Evolutionary conservation across 2,888 invertebrate genomes (phyloP), one percentile per base, ranked within the genome.

Genomic region (Sphecodes monilicornis): DNA sequence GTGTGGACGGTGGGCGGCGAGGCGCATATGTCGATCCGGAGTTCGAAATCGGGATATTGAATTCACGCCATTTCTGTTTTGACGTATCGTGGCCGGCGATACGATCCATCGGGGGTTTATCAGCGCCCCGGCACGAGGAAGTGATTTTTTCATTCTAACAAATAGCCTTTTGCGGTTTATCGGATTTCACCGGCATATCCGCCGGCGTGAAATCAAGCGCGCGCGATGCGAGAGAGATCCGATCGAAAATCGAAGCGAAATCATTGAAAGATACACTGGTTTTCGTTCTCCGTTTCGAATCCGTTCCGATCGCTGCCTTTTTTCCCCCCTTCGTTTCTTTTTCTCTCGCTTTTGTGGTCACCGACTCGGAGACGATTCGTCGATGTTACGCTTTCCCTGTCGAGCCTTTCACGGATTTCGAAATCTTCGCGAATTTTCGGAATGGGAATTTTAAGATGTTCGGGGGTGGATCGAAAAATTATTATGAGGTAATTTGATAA

Each of bases 51-150:
- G 93, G 93, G 93, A 94, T 94, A 94, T 94, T 94, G 94, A 94
- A 94, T 94, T 94, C 93, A 93, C 93, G 93, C 94, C 93, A 91
- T 93, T 94, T 93, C 93, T 92, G 92, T 93, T 94, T 94, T 93
- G 93, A 93, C 93, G 91, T 91, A 92, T 91, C 90, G 91, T 87
- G 85, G 89, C 87, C 90, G 86, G 90, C 84, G 93, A 93, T 93
- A 91, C 90, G 92, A 93, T 91, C 90, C 90, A 88, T 82, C 89
- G 86, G 89, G 76, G 86, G 89, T 90, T 89, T 90, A 90, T 90
- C 90, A 89, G 88, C 86, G 88, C 81, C 84, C 90, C 76, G 84
- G 86, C 86, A 84, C 85, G 90, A 91, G 94, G 93, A 94, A 94
- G 91, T 90, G 89, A 93, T 93, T 94, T 94, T 90, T 94, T 94